Percentiles rank a stretch among this genome's conserved stretches.
Evolutionary conservation across 2,888 invertebrate genomes (phyloP).

Genomic region (Erebia ligea): DNA sequence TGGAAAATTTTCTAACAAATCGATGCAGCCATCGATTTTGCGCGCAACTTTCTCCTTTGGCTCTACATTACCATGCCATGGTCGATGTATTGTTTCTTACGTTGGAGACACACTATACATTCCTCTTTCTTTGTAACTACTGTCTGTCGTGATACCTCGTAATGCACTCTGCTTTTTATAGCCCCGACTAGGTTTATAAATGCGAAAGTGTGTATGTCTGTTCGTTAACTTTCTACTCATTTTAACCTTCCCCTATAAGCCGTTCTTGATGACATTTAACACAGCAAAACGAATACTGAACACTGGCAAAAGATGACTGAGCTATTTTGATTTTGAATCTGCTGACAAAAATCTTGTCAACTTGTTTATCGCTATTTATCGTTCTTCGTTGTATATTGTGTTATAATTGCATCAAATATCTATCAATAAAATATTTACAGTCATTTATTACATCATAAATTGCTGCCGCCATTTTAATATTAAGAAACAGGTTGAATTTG

Average conservation of each 20-base stretch:
- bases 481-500: conserved; percentile 8
- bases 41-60: conserved; percentile 18
- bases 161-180: background rate
- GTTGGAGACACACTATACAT: conserved; percentile 4
- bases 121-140: conserved; percentile 19
- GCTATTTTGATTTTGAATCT: no score
- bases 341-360: no score
- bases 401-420: background rate
- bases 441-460: background rate
- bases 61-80: conserved; percentile 17
- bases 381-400: background rate
- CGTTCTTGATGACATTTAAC: background rate
- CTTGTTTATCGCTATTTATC: no score
- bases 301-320: no score
- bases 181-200: background rate
- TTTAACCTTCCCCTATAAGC: no score
- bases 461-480: no score
- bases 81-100: conserved; percentile 17
- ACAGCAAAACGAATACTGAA: no score
- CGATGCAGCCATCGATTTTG: conserved; percentile 15
- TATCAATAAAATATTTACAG: background rate
- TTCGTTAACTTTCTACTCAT: background rate
- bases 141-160: background rate
- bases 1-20: conserved; percentile 33
- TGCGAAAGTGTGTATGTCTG: background rate